Conservation (phyloP, 2,888 invertebrate species). For the Drosophila neonasuta region DNA sequence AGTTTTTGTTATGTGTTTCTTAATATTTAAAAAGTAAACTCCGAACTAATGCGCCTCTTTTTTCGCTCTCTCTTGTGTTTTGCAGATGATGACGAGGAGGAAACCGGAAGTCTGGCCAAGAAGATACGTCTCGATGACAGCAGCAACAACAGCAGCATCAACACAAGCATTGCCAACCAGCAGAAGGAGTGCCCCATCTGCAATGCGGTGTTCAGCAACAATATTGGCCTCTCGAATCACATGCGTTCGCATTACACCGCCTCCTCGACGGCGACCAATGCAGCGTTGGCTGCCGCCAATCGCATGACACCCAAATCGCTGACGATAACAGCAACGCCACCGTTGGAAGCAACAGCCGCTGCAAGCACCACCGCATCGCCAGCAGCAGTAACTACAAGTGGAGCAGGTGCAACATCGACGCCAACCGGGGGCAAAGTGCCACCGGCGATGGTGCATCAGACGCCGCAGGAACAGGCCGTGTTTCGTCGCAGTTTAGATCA, state of each 20-base stretch:
- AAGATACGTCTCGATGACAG: constrained; percentile 74
- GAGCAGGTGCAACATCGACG: constrained; percentile 1
- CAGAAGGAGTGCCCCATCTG: constrained; percentile 81
- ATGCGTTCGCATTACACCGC: constrained; percentile 81
- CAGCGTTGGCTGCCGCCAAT: constrained; percentile 57
- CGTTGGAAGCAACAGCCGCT: constrained; percentile 20
- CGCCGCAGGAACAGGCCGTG: constrained; percentile 72
- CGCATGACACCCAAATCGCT: constrained; percentile 68
- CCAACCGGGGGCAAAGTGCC: constrained; percentile 22
- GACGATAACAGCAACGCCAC: constrained; percentile 67
- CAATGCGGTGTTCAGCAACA: constrained; percentile 80
- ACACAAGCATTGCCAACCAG: constrained; percentile 54
- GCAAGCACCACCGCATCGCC: constrained; percentile 20
- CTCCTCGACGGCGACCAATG: constrained; percentile 56
- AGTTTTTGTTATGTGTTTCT: constrained; percentile 5
- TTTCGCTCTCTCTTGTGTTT: neutral
- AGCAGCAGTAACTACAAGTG: neutral
- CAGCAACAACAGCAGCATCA: constrained; percentile 56
- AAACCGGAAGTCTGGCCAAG: constrained; percentile 66
- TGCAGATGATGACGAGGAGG: constrained; percentile 76
- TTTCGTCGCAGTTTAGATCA: constrained; percentile 79
- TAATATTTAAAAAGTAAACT: too few relatives aligned
- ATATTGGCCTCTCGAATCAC: constrained; percentile 81
- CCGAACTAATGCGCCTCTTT: neutral
- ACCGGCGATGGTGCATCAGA: constrained; percentile 63